A percentile compares a stretch with the other conserved stretches of the same genome.
Conservation (phyloP, 2,797 vertebrate genomes). For the Margarornis squamiger region DNA sequence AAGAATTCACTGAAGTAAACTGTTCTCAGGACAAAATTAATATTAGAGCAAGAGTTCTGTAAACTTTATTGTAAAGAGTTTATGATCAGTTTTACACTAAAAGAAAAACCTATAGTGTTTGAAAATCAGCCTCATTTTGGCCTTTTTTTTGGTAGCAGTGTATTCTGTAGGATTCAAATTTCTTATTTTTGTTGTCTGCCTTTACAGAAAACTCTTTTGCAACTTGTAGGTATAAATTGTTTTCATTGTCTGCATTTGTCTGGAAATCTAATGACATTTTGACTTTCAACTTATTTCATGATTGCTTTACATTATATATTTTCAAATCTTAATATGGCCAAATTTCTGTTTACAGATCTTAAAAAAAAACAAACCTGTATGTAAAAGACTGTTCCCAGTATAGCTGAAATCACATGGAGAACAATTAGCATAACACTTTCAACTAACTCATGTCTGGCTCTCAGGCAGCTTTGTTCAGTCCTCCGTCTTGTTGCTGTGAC, state of each 20-base stretch:
- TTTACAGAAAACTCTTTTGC: conserved; percentile 14
- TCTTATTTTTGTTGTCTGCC: conserved; percentile 3
- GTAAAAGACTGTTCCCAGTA: conserved; percentile 7
- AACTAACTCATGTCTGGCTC: not conserved
- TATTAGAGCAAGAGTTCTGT: not conserved
- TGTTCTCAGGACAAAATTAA: not conserved
- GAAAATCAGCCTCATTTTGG: conserved; percentile 8
- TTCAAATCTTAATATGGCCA: conserved; percentile 32
- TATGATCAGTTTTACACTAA: not conserved
- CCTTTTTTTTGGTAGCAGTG: not conserved
- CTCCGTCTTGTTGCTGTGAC: conserved; percentile 43
- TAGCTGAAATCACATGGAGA: not conserved
- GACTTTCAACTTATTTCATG: not conserved
- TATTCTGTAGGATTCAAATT: conserved; percentile 13
- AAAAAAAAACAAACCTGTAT: not conserved
- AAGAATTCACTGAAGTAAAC: not conserved
- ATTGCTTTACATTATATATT: not conserved
- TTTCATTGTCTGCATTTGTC: conserved; percentile 9
- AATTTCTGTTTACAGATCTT: conserved; percentile 52
- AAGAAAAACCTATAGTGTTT: not conserved
- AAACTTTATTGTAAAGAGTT: not conserved
- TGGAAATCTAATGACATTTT: conserved; percentile 20
- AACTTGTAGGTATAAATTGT: not conserved
- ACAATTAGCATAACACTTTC: not conserved
- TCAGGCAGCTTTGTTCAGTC: conserved; percentile 33